These are phyloP conservation scores for Ciconia stormi DNA, from an alignment of 2,113 vertebrate species.

Conservation along the genomic window DNA sequence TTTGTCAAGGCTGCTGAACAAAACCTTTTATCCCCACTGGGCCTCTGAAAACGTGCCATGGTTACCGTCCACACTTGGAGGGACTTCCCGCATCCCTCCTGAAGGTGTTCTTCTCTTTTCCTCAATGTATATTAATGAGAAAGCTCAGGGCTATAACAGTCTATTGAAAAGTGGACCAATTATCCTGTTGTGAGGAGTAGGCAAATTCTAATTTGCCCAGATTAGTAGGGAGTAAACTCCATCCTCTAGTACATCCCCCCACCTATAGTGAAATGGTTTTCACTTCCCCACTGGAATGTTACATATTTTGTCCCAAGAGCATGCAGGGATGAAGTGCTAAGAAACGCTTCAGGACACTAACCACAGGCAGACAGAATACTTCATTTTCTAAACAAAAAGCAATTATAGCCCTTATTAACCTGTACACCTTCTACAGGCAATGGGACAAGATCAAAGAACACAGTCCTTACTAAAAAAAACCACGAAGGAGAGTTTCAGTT, in stretches of 20 bases:
- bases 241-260: background rate
- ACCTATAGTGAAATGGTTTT: background rate
- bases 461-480: background rate
- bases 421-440: background rate
- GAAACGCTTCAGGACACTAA: background rate
- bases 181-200: background rate
- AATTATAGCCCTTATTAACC: background rate
- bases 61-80: background rate
- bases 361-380: background rate
- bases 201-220: background rate
- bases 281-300: background rate
- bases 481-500: background rate
- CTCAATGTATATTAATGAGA: background rate
- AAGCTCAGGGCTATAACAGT: background rate
- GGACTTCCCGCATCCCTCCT: background rate
- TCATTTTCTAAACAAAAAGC: background rate
- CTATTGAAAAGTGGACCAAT: background rate
- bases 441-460: background rate
- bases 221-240: background rate
- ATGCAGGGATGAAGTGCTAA: background rate
- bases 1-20: background rate
- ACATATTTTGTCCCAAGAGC: background rate
- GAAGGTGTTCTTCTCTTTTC: background rate
- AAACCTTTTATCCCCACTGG: background rate
- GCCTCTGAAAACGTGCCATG: background rate